Conservation (phyloP, 2,113 vertebrate genomes). For the Thermophis baileyi region DNA sequence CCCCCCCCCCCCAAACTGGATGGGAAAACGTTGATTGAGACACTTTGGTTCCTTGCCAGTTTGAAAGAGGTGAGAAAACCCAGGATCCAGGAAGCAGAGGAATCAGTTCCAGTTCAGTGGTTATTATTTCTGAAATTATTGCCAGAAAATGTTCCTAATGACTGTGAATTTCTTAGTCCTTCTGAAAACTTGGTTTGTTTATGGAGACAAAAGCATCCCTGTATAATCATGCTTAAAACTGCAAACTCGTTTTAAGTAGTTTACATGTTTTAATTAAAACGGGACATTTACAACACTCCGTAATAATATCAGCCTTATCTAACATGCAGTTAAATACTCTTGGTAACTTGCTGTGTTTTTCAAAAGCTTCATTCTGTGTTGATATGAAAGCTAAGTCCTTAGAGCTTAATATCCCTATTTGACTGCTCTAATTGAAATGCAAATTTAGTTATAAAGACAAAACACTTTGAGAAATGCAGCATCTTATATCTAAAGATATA, state of each 20-base stretch:
- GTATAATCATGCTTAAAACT: not conserved
- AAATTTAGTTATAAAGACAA: slow-evolving; percentile 58
- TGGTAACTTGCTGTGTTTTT: slow-evolving; percentile 33
- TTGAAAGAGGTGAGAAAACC: not conserved
- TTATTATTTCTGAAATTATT: not conserved
- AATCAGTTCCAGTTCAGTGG: not conserved
- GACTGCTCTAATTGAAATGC: slow-evolving; percentile 57
- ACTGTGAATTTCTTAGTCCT: not conserved
- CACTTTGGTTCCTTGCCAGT: not conserved
- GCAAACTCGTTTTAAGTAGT: slow-evolving; percentile 4
- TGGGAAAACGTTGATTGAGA: not conserved
- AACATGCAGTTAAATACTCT: slow-evolving; percentile 15
- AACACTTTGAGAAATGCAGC: slow-evolving; percentile 51
- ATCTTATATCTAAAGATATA: slow-evolving; percentile 50
- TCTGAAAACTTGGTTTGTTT: not conserved
- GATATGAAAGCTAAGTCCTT: slow-evolving; percentile 43
- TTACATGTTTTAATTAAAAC: slow-evolving; percentile 45
- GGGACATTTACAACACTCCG: slow-evolving; percentile 24
- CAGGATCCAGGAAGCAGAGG: not conserved
- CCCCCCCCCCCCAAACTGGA: not conserved
- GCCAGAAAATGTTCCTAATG: not conserved
- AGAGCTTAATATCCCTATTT: slow-evolving; percentile 41
- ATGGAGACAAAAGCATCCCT: not conserved
- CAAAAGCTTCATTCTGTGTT: not conserved
- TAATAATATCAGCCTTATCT: slow-evolving; percentile 19